Percentiles rank a stretch among this genome's conserved stretches.
Evolutionary conservation across 2,888 invertebrate species (phyloP).

Genomic region (Acanthopleura granulata): DNA sequence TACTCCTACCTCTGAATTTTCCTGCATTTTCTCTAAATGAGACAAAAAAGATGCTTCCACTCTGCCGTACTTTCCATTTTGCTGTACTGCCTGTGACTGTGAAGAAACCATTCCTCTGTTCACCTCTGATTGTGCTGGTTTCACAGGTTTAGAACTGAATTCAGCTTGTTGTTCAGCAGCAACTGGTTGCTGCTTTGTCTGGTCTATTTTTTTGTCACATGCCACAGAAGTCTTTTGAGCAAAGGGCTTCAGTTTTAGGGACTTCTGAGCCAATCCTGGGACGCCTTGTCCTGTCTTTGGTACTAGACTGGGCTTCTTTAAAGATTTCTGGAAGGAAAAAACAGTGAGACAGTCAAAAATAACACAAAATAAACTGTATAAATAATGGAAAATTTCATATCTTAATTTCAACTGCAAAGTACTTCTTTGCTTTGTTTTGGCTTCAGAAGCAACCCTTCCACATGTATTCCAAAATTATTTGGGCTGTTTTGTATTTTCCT

Average conservation of each 20-base stretch:
- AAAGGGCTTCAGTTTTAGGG: background rate
- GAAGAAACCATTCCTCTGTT: background rate
- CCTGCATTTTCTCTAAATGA: slow-evolving; percentile 2
- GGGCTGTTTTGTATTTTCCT: no score
- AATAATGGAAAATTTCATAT: no score
- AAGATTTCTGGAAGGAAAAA: no score
- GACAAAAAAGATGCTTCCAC: background rate
- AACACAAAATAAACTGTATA: no score
- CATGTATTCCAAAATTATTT: no score
- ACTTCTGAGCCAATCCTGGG: background rate
- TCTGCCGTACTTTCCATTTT: background rate
- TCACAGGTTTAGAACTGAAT: background rate
- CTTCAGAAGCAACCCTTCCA: no score
- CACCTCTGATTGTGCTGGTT: background rate
- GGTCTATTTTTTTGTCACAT: background rate
- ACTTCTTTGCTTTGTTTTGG: no score
- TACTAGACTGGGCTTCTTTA: background rate
- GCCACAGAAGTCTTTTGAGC: background rate
- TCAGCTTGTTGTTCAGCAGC: background rate
- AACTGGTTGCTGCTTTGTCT: background rate
- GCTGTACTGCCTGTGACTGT: background rate
- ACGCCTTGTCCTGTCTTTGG: background rate
- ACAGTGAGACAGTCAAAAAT: no score
- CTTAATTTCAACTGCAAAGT: no score
- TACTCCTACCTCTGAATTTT: background rate